Percentiles rank a stretch among this genome's conserved stretches.
Conservation (phyloP, 2,888 invertebrate species). For the Plebejus argus region DNA sequence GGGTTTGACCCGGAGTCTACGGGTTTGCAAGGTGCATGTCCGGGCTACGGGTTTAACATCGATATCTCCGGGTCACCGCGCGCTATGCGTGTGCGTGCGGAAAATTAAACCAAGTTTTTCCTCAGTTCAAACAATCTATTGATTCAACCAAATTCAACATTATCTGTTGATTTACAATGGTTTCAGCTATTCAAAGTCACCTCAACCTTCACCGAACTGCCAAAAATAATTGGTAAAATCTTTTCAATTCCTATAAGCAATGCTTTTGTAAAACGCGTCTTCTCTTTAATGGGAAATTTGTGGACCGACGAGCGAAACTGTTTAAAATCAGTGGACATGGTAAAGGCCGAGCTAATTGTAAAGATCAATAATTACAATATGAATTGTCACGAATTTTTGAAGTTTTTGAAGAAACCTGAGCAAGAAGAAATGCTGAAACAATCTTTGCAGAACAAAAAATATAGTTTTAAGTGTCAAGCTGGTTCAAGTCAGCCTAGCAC, state of each 20-base stretch:
- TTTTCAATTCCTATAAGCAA: conserved; percentile 4
- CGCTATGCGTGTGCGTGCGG: too few relatives aligned
- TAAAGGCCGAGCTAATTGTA: too few relatives aligned
- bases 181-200: conserved; percentile 4
- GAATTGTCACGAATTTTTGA: neutral
- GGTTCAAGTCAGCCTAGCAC: conserved; percentile 6
- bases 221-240: conserved; percentile 15
- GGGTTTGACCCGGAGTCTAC: too few relatives aligned
- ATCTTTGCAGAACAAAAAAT: too few relatives aligned
- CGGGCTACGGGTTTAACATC: too few relatives aligned
- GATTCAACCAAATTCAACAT: conserved; percentile 21
- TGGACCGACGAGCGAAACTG: conserved; percentile 16
- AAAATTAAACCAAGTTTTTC: conserved; percentile 17
- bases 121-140: neutral
- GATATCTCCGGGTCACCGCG: too few relatives aligned
- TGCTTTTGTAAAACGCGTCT: conserved; percentile 21
- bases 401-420: too few relatives aligned
- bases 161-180: conserved; percentile 13
- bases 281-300: conserved; percentile 24
- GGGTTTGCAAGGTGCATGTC: too few relatives aligned
- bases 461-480: too few relatives aligned
- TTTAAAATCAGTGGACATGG: conserved; percentile 9
- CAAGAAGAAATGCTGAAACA: too few relatives aligned
- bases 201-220: conserved; percentile 12
- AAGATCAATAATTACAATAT: too few relatives aligned